phyloP scores from a whole-genome alignment of 2,797 vertebrate species.

The Dromococcyx pavoninus region DNA sequence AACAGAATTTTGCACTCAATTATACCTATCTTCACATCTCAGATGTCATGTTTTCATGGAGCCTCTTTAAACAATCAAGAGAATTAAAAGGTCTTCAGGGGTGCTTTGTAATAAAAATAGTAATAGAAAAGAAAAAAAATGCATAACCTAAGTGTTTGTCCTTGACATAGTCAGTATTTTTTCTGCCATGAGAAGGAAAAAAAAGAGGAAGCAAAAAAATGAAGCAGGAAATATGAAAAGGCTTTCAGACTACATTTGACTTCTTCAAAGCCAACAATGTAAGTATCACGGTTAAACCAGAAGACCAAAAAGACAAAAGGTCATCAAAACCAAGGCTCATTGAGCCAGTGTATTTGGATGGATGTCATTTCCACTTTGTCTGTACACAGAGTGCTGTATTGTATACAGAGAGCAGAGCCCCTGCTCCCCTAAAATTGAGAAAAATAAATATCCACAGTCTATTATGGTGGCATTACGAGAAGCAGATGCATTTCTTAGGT shows the following conservation, averaged over 20 bases:
- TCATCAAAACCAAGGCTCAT: constrained; percentile 58
- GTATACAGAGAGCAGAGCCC: not conserved
- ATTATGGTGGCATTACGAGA: not conserved
- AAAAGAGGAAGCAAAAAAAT: not conserved
- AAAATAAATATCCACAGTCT: not conserved
- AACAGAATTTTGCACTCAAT: constrained; percentile 57
- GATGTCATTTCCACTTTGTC: constrained; percentile 32
- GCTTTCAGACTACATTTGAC: constrained; percentile 52
- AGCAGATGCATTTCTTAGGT: not conserved
- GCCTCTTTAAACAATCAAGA: constrained; percentile 71
- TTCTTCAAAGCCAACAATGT: constrained; percentile 59
- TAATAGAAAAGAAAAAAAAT: constrained; percentile 36
- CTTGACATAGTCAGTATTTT: constrained; percentile 61
- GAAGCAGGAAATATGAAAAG: constrained; percentile 38
- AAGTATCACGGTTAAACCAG: constrained; percentile 24
- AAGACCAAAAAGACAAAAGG: constrained; percentile 62
- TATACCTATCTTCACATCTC: constrained; percentile 68
- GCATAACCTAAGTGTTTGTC: constrained; percentile 58
- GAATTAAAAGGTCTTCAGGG: constrained; percentile 71
- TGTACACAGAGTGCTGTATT: not conserved
- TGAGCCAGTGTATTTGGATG: constrained; percentile 36
- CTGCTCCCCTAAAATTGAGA: constrained; percentile 15
- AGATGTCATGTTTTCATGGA: constrained; percentile 60
- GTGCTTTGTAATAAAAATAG: constrained; percentile 66
- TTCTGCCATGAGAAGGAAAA: constrained; percentile 21